Evolutionary conservation across 2,113 vertebrate species (phyloP).

Genomic region (Indicator indicator): DNA sequence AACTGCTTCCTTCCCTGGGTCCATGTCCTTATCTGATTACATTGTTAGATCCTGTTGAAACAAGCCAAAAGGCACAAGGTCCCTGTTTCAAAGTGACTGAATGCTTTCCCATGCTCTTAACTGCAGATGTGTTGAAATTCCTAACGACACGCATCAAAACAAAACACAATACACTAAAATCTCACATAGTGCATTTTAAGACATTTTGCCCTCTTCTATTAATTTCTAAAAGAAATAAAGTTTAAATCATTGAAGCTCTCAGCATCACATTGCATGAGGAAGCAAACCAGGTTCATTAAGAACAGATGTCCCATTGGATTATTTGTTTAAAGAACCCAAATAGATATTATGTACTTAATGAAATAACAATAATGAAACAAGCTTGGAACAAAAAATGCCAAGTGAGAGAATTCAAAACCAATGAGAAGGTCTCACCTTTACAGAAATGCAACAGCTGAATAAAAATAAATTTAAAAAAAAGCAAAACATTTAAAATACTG

Average conservation of each 20-base stretch:
- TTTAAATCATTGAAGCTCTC: neutral
- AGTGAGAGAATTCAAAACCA: neutral
- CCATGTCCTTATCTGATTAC: neutral
- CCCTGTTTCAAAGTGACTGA: neutral
- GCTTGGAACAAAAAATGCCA: neutral
- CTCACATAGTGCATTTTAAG: neutral
- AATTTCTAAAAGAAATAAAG: neutral
- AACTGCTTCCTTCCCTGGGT: fast-evolving
- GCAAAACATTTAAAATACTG: neutral
- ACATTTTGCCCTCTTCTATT: neutral
- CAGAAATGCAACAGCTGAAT: neutral
- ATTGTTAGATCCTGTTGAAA: neutral
- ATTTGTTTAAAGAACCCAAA: constrained; percentile 11
- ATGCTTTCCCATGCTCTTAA: neutral
- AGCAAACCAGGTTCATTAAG: neutral
- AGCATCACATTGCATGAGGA: neutral
- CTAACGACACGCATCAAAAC: neutral
- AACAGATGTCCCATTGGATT: neutral
- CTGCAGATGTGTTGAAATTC: neutral
- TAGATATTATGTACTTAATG: neutral
- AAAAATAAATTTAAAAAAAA: neutral
- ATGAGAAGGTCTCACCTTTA: neutral
- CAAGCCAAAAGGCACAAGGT: neutral
- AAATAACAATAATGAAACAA: neutral
- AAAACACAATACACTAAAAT: neutral